Percentiles rank a stretch among this genome's conserved stretches.
These are phyloP conservation scores for Oenanthe melanoleuca DNA, from an alignment of 2,113 vertebrate species.

Conservation along the genomic window DNA sequence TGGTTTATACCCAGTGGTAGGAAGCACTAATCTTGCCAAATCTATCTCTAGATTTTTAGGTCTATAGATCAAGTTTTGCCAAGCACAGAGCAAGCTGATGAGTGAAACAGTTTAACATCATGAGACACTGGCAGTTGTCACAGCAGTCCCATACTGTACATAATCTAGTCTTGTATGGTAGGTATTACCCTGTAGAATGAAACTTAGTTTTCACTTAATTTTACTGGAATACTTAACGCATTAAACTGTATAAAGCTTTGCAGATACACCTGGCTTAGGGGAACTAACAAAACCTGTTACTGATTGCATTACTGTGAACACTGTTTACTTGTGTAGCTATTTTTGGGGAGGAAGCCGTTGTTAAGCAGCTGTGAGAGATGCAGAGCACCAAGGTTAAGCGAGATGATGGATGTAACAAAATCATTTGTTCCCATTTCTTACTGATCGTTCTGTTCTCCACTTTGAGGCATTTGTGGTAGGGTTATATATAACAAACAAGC, in stretches of 20 bases:
- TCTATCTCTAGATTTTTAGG: neutral
- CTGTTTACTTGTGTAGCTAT: slow-evolving; percentile 51
- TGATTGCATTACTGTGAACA: slow-evolving; percentile 45
- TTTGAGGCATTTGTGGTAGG: neutral
- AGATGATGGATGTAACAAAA: slow-evolving; percentile 1
- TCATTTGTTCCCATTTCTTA: neutral
- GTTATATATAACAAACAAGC: neutral
- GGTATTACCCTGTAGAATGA: slow-evolving; percentile 2
- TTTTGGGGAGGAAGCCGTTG: neutral
- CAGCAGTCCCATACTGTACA: slow-evolving; percentile 51
- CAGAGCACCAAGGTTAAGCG: neutral
- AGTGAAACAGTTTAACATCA: slow-evolving; percentile 9
- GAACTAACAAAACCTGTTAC: slow-evolving; percentile 21
- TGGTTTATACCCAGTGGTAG: neutral
- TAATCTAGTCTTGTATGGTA: slow-evolving; percentile 25
- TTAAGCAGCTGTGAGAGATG: neutral
- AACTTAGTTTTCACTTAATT: slow-evolving; percentile 59
- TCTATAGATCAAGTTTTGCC: neutral
- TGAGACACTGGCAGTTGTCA: neutral
- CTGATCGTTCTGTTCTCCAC: neutral
- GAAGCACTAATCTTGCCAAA: slow-evolving; percentile 46
- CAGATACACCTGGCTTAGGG: neutral
- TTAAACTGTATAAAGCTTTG: slow-evolving; percentile 57
- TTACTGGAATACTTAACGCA: slow-evolving; percentile 26
- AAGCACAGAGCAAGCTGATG: neutral